phyloP scores from a whole-genome alignment of 2,888 invertebrate species.

The Hartigia nigra region DNA sequence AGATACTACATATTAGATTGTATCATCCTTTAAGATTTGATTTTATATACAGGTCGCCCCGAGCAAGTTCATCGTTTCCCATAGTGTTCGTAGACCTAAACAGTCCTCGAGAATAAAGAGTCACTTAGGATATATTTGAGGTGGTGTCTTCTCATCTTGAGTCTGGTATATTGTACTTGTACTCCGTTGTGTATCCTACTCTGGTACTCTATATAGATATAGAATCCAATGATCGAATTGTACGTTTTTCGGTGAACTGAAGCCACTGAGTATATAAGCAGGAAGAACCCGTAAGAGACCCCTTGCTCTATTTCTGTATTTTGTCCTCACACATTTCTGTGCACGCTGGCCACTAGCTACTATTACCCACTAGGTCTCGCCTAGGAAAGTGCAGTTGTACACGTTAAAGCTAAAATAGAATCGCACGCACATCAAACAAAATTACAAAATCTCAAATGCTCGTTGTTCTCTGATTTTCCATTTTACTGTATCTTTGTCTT shows the following conservation, averaged over 20 bases:
- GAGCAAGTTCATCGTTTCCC: background rate
- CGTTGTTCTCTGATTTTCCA: background rate
- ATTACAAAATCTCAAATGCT: conserved; percentile 34
- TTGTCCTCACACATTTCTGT: conserved; percentile 52
- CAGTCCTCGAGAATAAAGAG: background rate
- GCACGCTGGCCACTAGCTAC: conserved; percentile 16
- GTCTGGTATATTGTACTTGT: background rate
- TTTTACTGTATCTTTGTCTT: background rate
- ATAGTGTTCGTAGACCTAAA: background rate
- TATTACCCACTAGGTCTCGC: conserved; percentile 7
- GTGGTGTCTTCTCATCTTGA: background rate
- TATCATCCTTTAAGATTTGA: background rate
- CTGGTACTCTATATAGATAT: background rate
- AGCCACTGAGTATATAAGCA: background rate
- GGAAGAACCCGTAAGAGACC: background rate
- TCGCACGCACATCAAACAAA: conserved; percentile 50
- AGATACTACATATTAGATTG: background rate
- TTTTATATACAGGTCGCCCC: background rate
- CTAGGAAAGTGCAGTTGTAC: conserved; percentile 45
- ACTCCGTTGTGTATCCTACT: background rate
- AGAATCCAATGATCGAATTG: background rate
- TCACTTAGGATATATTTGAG: background rate
- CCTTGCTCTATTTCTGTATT: conserved; percentile 52
- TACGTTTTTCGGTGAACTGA: background rate
- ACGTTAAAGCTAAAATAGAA: conserved; percentile 57